Conservation (phyloP, 2,797 vertebrate genomes). For the Coreius guichenoti region DNA sequence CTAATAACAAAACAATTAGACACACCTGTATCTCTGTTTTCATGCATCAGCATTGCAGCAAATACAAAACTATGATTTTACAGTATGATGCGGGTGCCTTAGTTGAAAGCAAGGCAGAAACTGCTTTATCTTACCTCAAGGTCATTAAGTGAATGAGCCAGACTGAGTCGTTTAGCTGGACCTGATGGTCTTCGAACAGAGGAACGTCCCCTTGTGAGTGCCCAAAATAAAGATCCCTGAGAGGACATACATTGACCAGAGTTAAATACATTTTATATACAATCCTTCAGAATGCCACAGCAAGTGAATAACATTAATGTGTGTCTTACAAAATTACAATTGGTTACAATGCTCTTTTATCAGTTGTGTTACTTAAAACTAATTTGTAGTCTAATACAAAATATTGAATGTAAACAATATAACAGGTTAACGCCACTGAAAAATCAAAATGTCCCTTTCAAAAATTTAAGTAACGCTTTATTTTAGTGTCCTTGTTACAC, state of each 20-base stretch:
- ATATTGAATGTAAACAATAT: not conserved
- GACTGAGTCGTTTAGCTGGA: slow-evolving; percentile 85
- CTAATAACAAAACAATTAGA: not conserved
- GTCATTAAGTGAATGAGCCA: slow-evolving; percentile 93
- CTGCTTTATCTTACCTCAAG: slow-evolving; percentile 84
- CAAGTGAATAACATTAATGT: not conserved
- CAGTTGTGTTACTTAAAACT: not conserved
- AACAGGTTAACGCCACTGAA: not conserved
- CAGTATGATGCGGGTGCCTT: slow-evolving; percentile 7
- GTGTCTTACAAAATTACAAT: not conserved
- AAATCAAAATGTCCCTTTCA: not conserved
- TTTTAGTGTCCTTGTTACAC: too few relatives aligned
- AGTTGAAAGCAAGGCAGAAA: slow-evolving; percentile 3
- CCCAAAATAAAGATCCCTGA: slow-evolving; percentile 84
- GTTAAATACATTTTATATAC: slow-evolving; percentile 5
- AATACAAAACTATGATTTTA: not conserved
- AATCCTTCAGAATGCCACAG: not conserved
- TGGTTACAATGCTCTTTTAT: not conserved
- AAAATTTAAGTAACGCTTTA: too few relatives aligned
- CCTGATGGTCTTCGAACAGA: slow-evolving; percentile 83
- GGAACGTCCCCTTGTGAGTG: slow-evolving; percentile 75
- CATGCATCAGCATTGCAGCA: not conserved
- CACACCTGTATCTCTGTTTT: not conserved
- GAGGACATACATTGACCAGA: slow-evolving; percentile 18
- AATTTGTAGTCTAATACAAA: not conserved